Conservation (phyloP, 2,113 vertebrate genomes). For the Ardeotis arabs region DNA sequence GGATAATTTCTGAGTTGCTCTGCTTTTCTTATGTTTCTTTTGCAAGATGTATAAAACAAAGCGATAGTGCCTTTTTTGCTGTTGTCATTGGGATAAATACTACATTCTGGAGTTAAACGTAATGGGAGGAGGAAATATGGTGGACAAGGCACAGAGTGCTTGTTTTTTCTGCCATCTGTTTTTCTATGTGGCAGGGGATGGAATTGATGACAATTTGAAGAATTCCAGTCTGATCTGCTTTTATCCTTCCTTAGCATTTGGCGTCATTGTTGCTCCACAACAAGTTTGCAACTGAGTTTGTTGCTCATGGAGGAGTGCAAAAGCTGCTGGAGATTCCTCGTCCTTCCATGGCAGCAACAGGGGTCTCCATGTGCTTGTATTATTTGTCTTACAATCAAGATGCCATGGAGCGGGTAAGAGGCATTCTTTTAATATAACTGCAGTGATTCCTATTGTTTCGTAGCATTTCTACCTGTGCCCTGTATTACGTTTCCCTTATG, state of each 20-base stretch:
- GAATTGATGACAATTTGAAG: not conserved
- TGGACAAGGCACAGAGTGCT: not conserved
- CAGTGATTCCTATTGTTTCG: not conserved
- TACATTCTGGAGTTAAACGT: not conserved
- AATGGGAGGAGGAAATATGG: not conserved
- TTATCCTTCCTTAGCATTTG: slow-evolving; percentile 82
- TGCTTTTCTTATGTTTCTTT: not conserved
- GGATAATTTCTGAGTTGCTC: not conserved
- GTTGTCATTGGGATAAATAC: not conserved
- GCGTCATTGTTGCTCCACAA: slow-evolving; percentile 98
- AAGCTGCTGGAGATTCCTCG: slow-evolving; percentile 96
- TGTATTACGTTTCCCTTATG: not conserved
- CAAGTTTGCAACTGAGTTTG: slow-evolving; percentile 98
- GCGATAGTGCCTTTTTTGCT: not conserved
- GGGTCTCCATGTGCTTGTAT: slow-evolving; percentile 97
- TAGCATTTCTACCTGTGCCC: not conserved
- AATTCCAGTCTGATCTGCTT: slow-evolving; percentile 23
- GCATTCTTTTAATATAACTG: not conserved
- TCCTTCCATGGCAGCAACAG: slow-evolving; percentile 98
- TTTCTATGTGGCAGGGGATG: not conserved
- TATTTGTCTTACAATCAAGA: slow-evolving; percentile 99
- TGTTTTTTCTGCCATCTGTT: not conserved
- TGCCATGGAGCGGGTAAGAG: slow-evolving; percentile 95
- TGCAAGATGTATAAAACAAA: not conserved
- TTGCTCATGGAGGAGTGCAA: slow-evolving; percentile 96